A percentile compares a stretch with the other conserved stretches of the same genome.
Evolutionary conservation across 1,140 invertebrate species (phyloP).

Genomic region (Zelostemma sp.): DNA sequence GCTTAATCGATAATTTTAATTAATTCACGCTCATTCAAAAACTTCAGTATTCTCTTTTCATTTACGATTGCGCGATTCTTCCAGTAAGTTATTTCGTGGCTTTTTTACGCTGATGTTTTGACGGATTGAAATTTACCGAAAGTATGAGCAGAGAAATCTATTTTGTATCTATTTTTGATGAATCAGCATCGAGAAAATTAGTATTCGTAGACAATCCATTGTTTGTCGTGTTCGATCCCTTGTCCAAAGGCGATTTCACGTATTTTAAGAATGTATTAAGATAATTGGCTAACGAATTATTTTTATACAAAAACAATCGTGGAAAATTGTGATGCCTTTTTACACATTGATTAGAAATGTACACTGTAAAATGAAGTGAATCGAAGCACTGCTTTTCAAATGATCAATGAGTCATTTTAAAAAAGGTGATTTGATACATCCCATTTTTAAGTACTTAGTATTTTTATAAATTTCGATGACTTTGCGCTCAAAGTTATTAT

Average conservation of each 20-base stretch:
- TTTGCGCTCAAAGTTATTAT: no score
- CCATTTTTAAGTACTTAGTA: no score
- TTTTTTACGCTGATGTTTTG: background rate
- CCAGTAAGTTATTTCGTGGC: slow-evolving; percentile 1
- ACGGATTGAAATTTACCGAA: background rate
- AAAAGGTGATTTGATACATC: no score
- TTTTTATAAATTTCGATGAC: no score
- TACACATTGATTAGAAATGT: no score
- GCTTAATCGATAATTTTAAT: slow-evolving; percentile 59
- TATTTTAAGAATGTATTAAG: no score
- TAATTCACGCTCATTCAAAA: background rate
- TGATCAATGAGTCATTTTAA: no score
- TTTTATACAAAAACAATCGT: no score
- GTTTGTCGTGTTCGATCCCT: background rate
- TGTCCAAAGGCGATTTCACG: background rate
- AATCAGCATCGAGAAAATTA: background rate
- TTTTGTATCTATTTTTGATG: slow-evolving; percentile 1
- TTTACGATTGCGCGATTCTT: background rate
- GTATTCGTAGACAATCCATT: background rate
- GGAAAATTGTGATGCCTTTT: no score
- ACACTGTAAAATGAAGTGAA: no score
- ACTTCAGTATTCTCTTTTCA: slow-evolving; percentile 22
- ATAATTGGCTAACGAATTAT: no score
- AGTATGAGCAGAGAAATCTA: slow-evolving; percentile 2
- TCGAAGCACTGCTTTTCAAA: no score